Evolutionary conservation across 2,113 vertebrate genomes (phyloP).

Genomic region (Manacus vitellinus): DNA sequence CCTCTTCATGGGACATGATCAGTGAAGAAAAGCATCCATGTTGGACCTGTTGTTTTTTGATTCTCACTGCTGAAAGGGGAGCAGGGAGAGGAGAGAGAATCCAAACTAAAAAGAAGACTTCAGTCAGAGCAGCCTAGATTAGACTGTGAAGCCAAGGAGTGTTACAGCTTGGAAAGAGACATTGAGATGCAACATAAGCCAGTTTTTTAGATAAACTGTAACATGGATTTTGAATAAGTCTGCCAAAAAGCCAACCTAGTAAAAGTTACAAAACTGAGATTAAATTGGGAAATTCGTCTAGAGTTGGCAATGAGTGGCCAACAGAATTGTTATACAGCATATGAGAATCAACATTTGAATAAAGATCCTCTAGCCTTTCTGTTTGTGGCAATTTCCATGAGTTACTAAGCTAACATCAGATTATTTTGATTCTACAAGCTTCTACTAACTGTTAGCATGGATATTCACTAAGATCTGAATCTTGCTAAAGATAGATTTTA

Average conservation of each 20-base stretch:
- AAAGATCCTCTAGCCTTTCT: not conserved
- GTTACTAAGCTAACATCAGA: not conserved
- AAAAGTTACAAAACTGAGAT: not conserved
- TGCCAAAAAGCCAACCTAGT: not conserved
- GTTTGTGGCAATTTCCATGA: not conserved
- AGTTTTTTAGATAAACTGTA: not conserved
- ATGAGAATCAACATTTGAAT: not conserved
- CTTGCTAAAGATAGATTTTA: not conserved
- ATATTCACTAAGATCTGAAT: not conserved
- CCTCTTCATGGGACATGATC: not conserved
- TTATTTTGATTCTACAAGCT: not conserved
- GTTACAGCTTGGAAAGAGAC: not conserved
- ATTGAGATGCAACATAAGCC: not conserved
- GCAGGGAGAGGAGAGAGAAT: not conserved
- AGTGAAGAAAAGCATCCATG: not conserved
- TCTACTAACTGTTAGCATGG: not conserved
- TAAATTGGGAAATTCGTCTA: not conserved
- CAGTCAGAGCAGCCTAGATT: not conserved
- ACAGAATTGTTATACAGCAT: not conserved
- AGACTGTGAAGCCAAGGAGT: not conserved
- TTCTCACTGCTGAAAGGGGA: not conserved
- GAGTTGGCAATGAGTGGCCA: not conserved
- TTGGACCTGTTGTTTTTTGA: not conserved
- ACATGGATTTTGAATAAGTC: not conserved
- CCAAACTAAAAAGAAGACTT: not conserved